Evolutionary conservation across 1,140 invertebrate species (phyloP), one percentile per base, ranked within the genome.

Genomic region (Lamellibrachia luymesi): DNA sequence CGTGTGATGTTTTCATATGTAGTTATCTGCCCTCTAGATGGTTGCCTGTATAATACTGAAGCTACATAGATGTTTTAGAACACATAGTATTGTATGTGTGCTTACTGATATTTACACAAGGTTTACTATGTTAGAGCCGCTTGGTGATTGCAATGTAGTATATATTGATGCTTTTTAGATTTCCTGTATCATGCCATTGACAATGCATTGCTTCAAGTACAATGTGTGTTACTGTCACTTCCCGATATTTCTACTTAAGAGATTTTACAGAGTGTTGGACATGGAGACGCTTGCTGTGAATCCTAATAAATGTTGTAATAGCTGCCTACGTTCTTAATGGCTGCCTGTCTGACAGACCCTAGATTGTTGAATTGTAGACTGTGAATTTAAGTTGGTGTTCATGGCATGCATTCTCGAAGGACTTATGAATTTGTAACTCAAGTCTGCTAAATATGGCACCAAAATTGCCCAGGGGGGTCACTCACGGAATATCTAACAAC

Each of bases 291-390:
- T 80, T 80, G 64, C 64, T 80, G 64, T 80, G 64, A 8, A 80
- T 80, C 64, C 64, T 80, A 80, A 80, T 80, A 80, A 80, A 80
- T 80, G 64, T 80, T 80, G 64, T 80, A 80, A 80, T 80, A 22
- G 64, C 64, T 80, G 64, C 64, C 64, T 22, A 22, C 25, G 13
- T 80, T 56, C 6, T 56, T 56, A 22, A 22, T 80, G 13, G 64
- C 25, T 80, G 13, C 64, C 64, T 80, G 4, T 80, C 13, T 6
- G 52, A 56, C 52, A 56, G 52, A 13, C 6, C 52, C 13, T 56
- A 17, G 25, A 22, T 80, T 80, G 64, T 22, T 80, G 64, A 56
- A 10, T 80, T 80, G 64, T 22, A 80, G 64, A 80, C 13, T 22
- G 64, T 80, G 64, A 22, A 22, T 80, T 80, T 80, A 17, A 6